phyloP scores from a whole-genome alignment of 2,797 vertebrate species.

The Gallinago solitaria region DNA sequence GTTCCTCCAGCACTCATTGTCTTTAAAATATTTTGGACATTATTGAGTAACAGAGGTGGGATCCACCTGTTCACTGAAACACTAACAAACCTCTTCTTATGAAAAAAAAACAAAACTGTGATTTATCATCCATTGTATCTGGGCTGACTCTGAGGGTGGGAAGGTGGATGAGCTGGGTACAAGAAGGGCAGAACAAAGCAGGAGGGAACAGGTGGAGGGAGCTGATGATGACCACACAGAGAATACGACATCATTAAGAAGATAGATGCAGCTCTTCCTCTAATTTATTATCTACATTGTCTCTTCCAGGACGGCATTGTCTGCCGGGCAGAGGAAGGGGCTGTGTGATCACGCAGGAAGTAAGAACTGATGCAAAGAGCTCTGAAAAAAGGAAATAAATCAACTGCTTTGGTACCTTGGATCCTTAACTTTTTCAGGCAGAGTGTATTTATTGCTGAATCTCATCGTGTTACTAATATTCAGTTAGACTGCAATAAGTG shows the following conservation, averaged over 20 bases:
- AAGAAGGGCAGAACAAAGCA: background rate
- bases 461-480: background rate
- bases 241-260: background rate
- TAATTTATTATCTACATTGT: background rate
- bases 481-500: background rate
- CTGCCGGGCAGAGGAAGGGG: slow-evolving; percentile 16
- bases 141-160: background rate
- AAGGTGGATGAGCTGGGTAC: background rate
- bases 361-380: background rate
- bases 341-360: background rate
- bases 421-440: background rate
- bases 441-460: background rate
- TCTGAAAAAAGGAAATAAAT: background rate
- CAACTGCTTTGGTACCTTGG: background rate
- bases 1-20: background rate
- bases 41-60: background rate
- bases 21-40: background rate
- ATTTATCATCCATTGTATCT: background rate
- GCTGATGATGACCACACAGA: background rate
- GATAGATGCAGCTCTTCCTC: background rate
- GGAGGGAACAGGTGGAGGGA: background rate
- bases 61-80: background rate
- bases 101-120: background rate
- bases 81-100: background rate
- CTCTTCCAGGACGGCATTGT: background rate